phyloP scores from a whole-genome alignment of 2,113 vertebrate genomes.

The Saguinus midas region DNA sequence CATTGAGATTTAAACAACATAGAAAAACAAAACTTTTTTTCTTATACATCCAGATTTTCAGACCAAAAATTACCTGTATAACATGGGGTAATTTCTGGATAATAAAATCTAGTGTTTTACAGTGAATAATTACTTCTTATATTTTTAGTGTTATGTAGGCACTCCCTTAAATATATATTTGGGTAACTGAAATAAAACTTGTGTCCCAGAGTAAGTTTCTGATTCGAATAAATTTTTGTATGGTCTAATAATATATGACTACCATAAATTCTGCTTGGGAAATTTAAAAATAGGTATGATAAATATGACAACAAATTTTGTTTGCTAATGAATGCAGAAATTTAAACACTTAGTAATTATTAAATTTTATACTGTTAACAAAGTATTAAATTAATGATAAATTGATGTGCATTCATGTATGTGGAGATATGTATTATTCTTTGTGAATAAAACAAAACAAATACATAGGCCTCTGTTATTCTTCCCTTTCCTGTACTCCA shows the following conservation, averaged over 20 bases:
- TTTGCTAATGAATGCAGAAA: constrained; percentile 37
- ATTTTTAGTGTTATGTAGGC: background rate
- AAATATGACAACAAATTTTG: constrained; percentile 42
- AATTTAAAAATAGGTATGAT: constrained; percentile 38
- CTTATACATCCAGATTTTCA: background rate
- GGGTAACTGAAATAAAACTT: background rate
- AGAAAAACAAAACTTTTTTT: accelerated
- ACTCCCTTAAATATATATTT: background rate
- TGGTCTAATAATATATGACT: constrained; percentile 13
- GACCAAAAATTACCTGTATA: background rate
- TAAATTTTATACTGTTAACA: background rate
- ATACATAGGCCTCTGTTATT: background rate
- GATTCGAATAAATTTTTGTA: background rate
- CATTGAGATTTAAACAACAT: background rate
- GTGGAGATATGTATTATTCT: background rate
- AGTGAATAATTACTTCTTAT: background rate
- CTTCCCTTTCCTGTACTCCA: background rate
- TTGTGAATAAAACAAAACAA: background rate
- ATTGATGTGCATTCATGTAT: background rate
- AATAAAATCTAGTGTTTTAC: background rate
- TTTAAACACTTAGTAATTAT: background rate
- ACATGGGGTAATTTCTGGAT: background rate
- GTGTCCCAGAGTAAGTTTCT: background rate
- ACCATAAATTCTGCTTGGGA: constrained; percentile 35
- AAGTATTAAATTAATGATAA: background rate